Conservation (phyloP, 1,140 invertebrate species). For the Phymastichus coffea region DNA sequence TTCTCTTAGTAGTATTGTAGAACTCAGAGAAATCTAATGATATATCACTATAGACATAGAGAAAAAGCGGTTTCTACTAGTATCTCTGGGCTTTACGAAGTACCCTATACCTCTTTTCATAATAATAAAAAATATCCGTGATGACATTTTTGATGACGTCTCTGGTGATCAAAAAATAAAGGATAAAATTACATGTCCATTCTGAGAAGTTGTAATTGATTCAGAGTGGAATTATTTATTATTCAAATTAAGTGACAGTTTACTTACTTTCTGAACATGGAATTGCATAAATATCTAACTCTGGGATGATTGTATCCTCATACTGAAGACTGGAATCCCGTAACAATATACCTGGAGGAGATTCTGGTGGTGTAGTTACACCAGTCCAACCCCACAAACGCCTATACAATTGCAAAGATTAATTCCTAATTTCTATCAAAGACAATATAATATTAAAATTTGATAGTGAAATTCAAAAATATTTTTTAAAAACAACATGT, state of each 20-base stretch:
- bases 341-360: conserved; percentile 68
- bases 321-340: conserved; percentile 65
- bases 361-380: conserved; percentile 81
- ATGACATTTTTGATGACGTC: too few relatives aligned
- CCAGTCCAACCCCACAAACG: conserved; percentile 65
- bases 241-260: background rate
- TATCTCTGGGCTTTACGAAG: too few relatives aligned
- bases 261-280: conserved; percentile 72
- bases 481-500: background rate
- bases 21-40: too few relatives aligned
- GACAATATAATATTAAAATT: background rate
- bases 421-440: background rate
- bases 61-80: too few relatives aligned
- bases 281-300: conserved; percentile 96
- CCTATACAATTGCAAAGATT: conserved; percentile 42
- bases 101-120: too few relatives aligned
- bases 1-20: too few relatives aligned
- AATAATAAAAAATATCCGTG: too few relatives aligned
- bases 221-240: too few relatives aligned
- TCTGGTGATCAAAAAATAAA: too few relatives aligned
- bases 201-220: too few relatives aligned
- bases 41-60: too few relatives aligned
- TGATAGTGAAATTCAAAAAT: background rate
- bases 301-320: conserved; percentile 83
- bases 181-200: too few relatives aligned